Percentiles rank a stretch among this genome's conserved stretches.
These are phyloP conservation scores for Papilio gigon DNA, from an alignment of 2,888 invertebrate species.

Conservation along the genomic window DNA sequence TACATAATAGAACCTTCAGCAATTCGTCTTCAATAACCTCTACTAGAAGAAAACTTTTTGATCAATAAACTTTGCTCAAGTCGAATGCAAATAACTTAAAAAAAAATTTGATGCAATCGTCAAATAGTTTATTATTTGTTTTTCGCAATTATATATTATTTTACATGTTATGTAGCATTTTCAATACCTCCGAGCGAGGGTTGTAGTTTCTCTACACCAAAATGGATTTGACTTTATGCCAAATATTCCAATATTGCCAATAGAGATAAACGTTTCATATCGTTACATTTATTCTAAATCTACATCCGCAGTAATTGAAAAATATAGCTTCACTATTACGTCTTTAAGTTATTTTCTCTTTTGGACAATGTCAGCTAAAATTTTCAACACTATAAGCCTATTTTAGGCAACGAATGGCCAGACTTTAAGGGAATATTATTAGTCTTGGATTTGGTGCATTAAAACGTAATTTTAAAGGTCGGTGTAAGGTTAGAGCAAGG, in stretches of 20 bases:
- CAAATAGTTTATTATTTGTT: not conserved
- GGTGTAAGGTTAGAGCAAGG: constrained; percentile 1
- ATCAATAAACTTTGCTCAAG: not conserved
- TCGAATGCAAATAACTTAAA: not conserved
- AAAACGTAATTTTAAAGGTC: constrained; percentile 1
- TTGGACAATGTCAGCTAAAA: constrained; percentile 7
- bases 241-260: constrained; percentile 26
- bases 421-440: constrained; percentile 1
- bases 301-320: constrained; percentile 4
- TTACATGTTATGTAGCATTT: constrained; percentile 1
- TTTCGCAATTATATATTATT: not conserved
- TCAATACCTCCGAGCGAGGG: not conserved
- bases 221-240: constrained; percentile 20
- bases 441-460: not conserved
- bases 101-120: not conserved
- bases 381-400: not conserved
- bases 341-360: constrained; percentile 1
- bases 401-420: constrained; percentile 11
- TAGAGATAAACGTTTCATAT: constrained; percentile 26
- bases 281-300: constrained; percentile 22
- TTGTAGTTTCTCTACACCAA: constrained; percentile 20
- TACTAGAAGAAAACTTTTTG: no score
- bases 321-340: constrained; percentile 1
- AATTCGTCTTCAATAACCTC: not conserved
- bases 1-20: no score